Base-by-base conservation (phyloP, 1,140 invertebrate species). In the Vanessa tameamea region DNA sequence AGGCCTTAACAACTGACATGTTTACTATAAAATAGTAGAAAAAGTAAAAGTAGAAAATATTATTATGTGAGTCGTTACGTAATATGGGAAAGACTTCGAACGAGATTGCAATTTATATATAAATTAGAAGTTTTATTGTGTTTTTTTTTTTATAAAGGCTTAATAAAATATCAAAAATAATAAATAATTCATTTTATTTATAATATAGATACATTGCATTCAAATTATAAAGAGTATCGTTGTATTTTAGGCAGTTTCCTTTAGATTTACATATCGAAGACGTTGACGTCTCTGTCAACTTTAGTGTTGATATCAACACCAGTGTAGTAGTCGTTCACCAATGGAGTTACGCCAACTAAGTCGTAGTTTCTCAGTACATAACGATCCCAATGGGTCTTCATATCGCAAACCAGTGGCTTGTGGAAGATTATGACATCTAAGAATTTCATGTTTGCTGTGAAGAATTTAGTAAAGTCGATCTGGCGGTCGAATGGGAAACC, bases 401-500 rank as follows among this genome's bases (percentile, higher is more conserved):
- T 91, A 50, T 92, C 87, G 69, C 87, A 90, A 8, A 82, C 75
- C 20, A 53, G 47, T 13, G 48, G 48, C 61, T 94, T 94, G 85
- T 95, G 94, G 80, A 93, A 95, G 78, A 96, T 93, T 43, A 91
- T 79, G 3, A 96, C 93, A 76, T 95, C 94, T 51, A 94, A 90
- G 72, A 94, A 93, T 72, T 92, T 88, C 86, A 95, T 94, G 82
- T 95, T 95, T 3, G 93, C 89, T 15, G 91, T 84, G 26, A 91
- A 86, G 83, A 94, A 94, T 73, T 87, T 82, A 20, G 87, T 76
- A 43, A 92, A 77, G 11, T 94, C 88, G 67, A 95, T 92, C 8
- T 90, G 92, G 76, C 95, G 94, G 82, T 96, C 95, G 78, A 96
- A 94, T 69, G 96, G 95, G 90, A 93, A 96, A 31, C 95, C 95